Evolutionary conservation across 2,797 vertebrate genomes (phyloP), one percentile per base, ranked within the genome.

Genomic region (Onychomys arenicola): DNA sequence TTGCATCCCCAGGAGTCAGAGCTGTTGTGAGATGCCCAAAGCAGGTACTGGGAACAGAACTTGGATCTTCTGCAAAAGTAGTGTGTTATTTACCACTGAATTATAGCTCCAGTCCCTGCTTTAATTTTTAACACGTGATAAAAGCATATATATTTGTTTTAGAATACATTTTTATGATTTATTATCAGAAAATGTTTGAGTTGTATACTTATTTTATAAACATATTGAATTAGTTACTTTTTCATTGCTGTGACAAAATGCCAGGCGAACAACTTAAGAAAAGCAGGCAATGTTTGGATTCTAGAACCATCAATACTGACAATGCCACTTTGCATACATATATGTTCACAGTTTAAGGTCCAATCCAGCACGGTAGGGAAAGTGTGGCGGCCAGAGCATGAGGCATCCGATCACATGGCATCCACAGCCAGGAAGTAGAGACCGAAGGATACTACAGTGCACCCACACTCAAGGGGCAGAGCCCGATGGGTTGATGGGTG

Each of bases 121-220:
- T 89, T 89, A 43, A 34, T 77, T 40, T 89, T 61, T 46, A 89
- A n/a, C 40, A 76, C 21, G 16, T 23, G 29, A 11, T 29, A 76
- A 34, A 75, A 75, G 37, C 37, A 52, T 29, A 3, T 34, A 23
- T 65, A 61, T n/a, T 76, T 76, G 32, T 49, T 89, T n/a, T 37
- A 49, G 43, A 27, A 46, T 52, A 19, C 32, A 11, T 61, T 43
- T 77, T 77, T 77, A 49, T 90, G 13, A 65, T 78, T 90, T 65
- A 49, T 90, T 65, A 63, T 37, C 73, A 78, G 75, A 49, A 61
- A n/a, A 27, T 46, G 34, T 77, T 89, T 77, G 32, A 23, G 23
- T 46, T 77, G 21, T n/a, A 49, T 65, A 17, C 40, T 57, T 78
- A 63, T 27, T 90, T 90, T 90, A 65, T 65, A 78, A 89, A n/a